A percentile compares a stretch with the other conserved stretches of the same genome.
Evolutionary conservation across 2,113 vertebrate genomes (phyloP).

Genomic region (Stegastes partitus): DNA sequence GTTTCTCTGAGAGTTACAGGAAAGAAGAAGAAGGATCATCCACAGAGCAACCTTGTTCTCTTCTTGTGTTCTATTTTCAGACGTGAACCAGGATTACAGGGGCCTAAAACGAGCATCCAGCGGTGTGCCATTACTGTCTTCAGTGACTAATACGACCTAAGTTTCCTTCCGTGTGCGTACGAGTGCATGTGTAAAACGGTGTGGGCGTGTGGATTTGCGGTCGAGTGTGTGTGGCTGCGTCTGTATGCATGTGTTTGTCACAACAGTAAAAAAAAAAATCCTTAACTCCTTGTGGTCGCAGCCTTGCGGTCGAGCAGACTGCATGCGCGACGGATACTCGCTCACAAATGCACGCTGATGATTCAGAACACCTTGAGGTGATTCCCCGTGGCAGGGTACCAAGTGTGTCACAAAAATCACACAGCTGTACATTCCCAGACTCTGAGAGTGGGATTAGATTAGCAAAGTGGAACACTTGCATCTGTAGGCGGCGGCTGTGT

Average conservation of each 20-base stretch:
- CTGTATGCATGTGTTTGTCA: conserved; percentile 53
- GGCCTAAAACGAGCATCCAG: neutral
- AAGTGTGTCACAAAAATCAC: conserved; percentile 75
- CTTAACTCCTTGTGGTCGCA: conserved; percentile 48
- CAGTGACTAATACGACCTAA: conserved; percentile 28
- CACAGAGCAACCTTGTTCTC: neutral
- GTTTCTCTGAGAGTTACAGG: neutral
- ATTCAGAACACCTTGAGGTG: conserved; percentile 70
- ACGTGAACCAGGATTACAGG: neutral
- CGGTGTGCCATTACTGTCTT: neutral
- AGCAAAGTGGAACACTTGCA: conserved; percentile 68
- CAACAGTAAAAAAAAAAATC: conserved; percentile 63
- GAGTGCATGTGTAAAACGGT: conserved; percentile 25
- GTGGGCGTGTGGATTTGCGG: conserved; percentile 51
- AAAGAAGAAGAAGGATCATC: neutral
- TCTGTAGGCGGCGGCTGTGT: conserved; percentile 47
- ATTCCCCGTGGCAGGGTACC: conserved; percentile 73
- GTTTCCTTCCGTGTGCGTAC: conserved; percentile 36
- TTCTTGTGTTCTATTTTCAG: neutral
- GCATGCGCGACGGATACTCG: conserved; percentile 25
- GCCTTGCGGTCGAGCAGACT: conserved; percentile 54
- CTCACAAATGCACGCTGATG: conserved; percentile 8
- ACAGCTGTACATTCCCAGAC: conserved; percentile 78
- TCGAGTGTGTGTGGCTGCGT: conserved; percentile 18
- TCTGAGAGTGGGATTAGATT: conserved; percentile 73